Base-by-base conservation (phyloP, 2,888 invertebrate genomes). In the Galerucella pusilla region DNA sequence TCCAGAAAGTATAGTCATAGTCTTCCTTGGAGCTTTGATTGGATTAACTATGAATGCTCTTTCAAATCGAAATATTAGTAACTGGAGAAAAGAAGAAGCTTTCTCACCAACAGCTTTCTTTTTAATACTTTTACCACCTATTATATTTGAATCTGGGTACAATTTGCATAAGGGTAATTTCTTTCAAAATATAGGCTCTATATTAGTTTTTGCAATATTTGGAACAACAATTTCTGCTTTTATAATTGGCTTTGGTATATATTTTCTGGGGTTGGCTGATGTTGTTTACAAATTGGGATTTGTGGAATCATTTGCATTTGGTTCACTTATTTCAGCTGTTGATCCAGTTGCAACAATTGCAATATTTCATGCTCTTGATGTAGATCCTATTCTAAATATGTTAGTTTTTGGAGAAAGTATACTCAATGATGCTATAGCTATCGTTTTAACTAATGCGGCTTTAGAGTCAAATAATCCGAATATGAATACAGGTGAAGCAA, bases 261-360 rank as follows among this genome's bases (percentile, higher is more conserved):
- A 98, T 88, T 90, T 99, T 52, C 88, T 99, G 65, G 99, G 99
- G 1, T 89, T 97, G 86, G 98, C 95, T 0, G 93, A 95, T 84
- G 95, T 96, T 10, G 97, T 97, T 0, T 99, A 98, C 86, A 92
- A 93, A 86, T 90, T 99, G 74, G 95, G 94, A 87, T 96, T 98
- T 88, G 95, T 98, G 9, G 98, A 99, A 88, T 98, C 98, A 73
- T 99, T 99, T 90, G 99, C 99, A 1, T 99, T 99, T 89, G 99
- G 99, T 9, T 97, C 98, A 0, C 89, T 98, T 76, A 98, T 99
- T 86, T 99, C 98, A 2, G 99, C 99, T 42, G 99, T 99, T 5
- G 99, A 99, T 89, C 99, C 99, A 0, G 99, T 99, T 0, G 99
- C 99, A 5, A 99, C 99, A 0, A 94, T 99, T 45, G 99, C 99